Evolutionary conservation across 1,140 invertebrate species (phyloP).

Genomic region (Apis mellifera): Amel_HAv3.1 CM009940.2:2228001-2228500

Average conservation of each 20-base stretch:
- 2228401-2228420: neutral
- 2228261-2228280: too few species aligned
- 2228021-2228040: neutral
- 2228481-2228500: constrained; percentile 66
- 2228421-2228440: constrained; percentile 39
- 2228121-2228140: constrained; percentile 17
- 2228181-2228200: too few species aligned
- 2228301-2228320: too few species aligned
- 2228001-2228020: constrained; percentile 40
- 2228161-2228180: too few species aligned
- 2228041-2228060: constrained; percentile 33
- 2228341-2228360: neutral
- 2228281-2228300: too few species aligned
- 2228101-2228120: constrained; percentile 34
- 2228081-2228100: neutral
- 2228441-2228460: constrained; percentile 36
- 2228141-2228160: too few species aligned
- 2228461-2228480: constrained; percentile 49
- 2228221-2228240: too few species aligned
- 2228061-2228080: neutral
- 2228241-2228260: too few species aligned
- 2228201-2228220: too few species aligned
- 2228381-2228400: neutral
- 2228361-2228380: neutral
- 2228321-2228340: too few species aligned